Base-by-base conservation (phyloP, 2,888 invertebrate genomes). In the Allygus modestus region DNA sequence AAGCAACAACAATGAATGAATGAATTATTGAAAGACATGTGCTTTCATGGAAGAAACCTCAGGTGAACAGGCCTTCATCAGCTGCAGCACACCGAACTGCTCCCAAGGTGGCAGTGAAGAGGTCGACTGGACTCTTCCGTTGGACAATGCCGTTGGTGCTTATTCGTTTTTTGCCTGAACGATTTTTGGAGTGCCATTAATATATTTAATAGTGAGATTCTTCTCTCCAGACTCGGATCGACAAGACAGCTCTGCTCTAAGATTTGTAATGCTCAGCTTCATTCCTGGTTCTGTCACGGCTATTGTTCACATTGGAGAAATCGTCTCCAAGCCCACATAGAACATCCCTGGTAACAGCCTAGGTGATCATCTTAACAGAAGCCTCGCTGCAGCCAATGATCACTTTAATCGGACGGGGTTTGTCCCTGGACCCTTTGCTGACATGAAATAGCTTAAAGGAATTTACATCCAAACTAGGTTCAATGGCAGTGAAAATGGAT, bases 381-480 rank as follows among this genome's bases (percentile, higher is more conserved):
- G 31, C 71, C 71, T 71, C 33, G 31, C n/a, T n/a, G n/a, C 71
- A 71, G 71, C 33, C 71, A 71, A 33, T 31, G 71, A 71, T 33
- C 65, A 65, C 65, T 65, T 65, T 71, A 33, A 15, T 28, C 15
- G 71, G 71, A n/a, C 31, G 71, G 71, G 71, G 71, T 33, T 71
- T 71, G 71, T 33, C 37, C 31, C 71, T 71, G 71, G 71, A 31
- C 33, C 2, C 31, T 71, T 71, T 71, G 5, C 71, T 33, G 11
- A 33, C 71, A 7, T 33, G 71, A 33, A 28, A 71, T 5, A 65
- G 26, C 33, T 71, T 71, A n/a, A 33, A 15, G 46, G 46, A 46
- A 15, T 46, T 46, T 15, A 46, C 61, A 61, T 23, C 26, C 26
- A 61, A 28, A 28, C 61, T 15, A 61, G 26, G 26, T 15, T 61